Evolutionary conservation across 2,113 vertebrate genomes (phyloP), one percentile per base, ranked within the genome.

Genomic region (Hypanus sabinus): DNA sequence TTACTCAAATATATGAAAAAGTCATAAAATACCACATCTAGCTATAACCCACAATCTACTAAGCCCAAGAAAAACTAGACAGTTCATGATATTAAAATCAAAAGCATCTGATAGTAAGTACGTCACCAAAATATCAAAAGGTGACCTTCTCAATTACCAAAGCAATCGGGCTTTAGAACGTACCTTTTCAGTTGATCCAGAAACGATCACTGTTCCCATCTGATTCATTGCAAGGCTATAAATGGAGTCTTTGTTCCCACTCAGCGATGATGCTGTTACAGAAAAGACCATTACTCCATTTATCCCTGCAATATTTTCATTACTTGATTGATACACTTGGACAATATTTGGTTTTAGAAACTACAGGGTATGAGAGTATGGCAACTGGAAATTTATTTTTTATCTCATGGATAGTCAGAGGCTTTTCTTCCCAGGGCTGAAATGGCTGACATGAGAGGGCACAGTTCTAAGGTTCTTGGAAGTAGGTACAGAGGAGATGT

Each of bases 211-310:
- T 94, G 99, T 99, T 95, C 98, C 99, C 98, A 99, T 98, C 94
- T 99, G 99, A 96, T 99, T 99, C 99, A 99, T 99, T 93, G 99
- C 98, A 95, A 99, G 97, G 96, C 99, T 99, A 96, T 99, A 99
- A 97, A 99, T 99, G 3, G 99, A 99, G 96, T 99, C 99, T 95
- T 99, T 99, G 97, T 99, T 99, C 94, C 99, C 99, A 95, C 99
- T 99, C 95, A 99, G 96, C 77, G 99, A 99, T 71, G 99, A 99
- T 95, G 99, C 99, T 90, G 85, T 96, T 94, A 92, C 57, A 70
- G 75, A 30, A 83, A 57, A 79, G 20, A 81, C 22, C 62, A 81
- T 57, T 93, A 33, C 27, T 38, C 38, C 33, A 5, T 71, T 70
- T 65, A 46, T 55, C 65, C 22, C 12, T 38, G 68, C 36, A 76